A percentile compares a stretch with the other conserved stretches of the same genome.
These are phyloP conservation scores for Corydoras sp. DNA, from an alignment of 2,113 vertebrate species.

Conservation along the genomic window DNA sequence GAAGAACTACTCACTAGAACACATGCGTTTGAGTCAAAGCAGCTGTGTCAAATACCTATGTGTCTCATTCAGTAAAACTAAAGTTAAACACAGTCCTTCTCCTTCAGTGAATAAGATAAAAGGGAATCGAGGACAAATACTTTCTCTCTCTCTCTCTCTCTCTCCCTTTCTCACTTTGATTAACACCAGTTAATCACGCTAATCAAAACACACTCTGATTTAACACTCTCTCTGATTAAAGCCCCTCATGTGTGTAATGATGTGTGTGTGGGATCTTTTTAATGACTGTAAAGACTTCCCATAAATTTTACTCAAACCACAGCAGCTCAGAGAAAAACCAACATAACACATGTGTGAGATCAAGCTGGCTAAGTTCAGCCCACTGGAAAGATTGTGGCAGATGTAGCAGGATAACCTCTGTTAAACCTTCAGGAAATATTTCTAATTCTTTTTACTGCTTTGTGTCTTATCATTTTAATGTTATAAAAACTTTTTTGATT, in stretches of 20 bases:
- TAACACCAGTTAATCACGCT: conserved; percentile 32
- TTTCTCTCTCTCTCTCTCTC: background rate
- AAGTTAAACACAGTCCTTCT: background rate
- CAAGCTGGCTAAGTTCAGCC: no score
- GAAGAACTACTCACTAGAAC: background rate
- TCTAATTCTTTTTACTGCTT: no score
- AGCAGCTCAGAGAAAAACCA: background rate
- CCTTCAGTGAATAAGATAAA: background rate
- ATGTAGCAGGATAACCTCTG: no score
- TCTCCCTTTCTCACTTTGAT: background rate
- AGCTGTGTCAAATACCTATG: background rate
- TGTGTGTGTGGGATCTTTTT: conserved; percentile 18
- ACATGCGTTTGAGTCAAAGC: background rate
- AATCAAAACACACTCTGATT: conserved; percentile 36
- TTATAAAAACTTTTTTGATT: no score
- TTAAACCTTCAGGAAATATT: no score
- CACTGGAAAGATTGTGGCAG: no score
- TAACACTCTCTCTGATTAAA: conserved; percentile 31
- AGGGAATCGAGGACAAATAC: background rate
- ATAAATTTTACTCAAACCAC: conserved; percentile 1
- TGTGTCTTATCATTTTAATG: no score
- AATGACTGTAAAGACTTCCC: conserved; percentile 22
- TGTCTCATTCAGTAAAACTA: background rate
- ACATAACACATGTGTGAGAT: no score
- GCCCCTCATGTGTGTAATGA: conserved; percentile 2